These are phyloP conservation scores for Nylanderia fulva DNA, from an alignment of 1,140 invertebrate species.

Conservation along the genomic window DNA sequence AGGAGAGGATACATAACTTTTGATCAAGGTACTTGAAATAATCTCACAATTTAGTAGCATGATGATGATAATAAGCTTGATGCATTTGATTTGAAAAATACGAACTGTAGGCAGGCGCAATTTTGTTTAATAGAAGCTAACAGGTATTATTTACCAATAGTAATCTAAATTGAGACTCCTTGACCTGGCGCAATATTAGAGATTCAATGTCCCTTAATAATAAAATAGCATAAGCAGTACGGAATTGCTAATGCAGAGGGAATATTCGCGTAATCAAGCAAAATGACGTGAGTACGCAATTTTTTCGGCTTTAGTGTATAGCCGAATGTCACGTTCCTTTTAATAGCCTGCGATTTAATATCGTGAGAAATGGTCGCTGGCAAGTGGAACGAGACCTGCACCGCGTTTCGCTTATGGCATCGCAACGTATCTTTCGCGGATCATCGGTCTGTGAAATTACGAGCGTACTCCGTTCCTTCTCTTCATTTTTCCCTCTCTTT, in stretches of 20 bases:
- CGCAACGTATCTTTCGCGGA: slow-evolving; percentile 38
- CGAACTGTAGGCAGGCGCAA: background rate
- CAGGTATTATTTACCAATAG: background rate
- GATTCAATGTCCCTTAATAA: background rate
- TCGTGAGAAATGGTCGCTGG: slow-evolving; percentile 40
- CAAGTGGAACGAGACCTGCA: slow-evolving; percentile 43
- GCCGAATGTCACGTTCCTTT: slow-evolving; percentile 1
- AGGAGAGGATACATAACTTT: background rate
- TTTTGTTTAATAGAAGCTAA: background rate
- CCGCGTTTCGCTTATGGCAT: slow-evolving; percentile 26
- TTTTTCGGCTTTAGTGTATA: slow-evolving; percentile 2
- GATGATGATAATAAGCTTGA: background rate
- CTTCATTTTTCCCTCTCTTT: no score
- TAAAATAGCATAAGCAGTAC: background rate
- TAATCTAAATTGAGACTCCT: background rate
- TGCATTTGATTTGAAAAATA: background rate
- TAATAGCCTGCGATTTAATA: slow-evolving; percentile 17
- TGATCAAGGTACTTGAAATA: background rate
- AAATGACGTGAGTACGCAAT: slow-evolving; percentile 21
- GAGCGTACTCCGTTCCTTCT: background rate
- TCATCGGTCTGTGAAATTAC: slow-evolving; percentile 60
- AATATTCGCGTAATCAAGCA: slow-evolving; percentile 6
- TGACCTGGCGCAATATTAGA: background rate
- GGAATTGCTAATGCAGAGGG: background rate
- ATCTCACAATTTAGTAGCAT: background rate